Base-by-base conservation (phyloP, 2,888 invertebrate genomes). In the Taphrorychus bicolor region DNA sequence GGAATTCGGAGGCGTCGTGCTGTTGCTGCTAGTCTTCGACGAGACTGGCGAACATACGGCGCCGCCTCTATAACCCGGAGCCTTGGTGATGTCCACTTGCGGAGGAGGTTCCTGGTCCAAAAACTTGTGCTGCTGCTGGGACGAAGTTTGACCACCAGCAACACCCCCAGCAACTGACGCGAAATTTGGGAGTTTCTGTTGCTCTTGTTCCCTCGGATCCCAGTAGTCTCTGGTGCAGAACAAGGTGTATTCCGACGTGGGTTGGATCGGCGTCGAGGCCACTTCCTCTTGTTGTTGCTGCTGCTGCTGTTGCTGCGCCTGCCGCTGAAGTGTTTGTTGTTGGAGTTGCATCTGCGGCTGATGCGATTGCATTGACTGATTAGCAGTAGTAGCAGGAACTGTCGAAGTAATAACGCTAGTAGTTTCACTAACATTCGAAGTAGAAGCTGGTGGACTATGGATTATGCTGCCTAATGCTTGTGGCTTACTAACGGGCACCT, bases 61-160 rank as follows among this genome's bases (percentile, higher is more conserved):
- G 56, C 87, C 89, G 14, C 92, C 93, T 76, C 95, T 88, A 82
- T 95, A 96, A 0, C 95, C 95, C 0, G 95, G 95, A 66, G 95
- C 95, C 83, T 95, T 96, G 51, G 93, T 90, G 3, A 91, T 92
- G 83, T 95, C 95, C 70, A 90, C 94, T 84, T 90, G 84, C 78
- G 84, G 85, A 3, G 85, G 85, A 5, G 86, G 85, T 60, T 84
- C 84, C 66, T 83, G 84, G 69, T 86, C 86, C 58, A 86, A 84
- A 73, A 85, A 87, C 75, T 85, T 85, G 59, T 81, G 82, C 67
- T 73, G 82, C 67, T 73, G 75, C 52, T 65, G 69, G 48, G 67
- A 77, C 74, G 59, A 79, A 61, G 66, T 75, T 41, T 66, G 80
- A 22, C 18, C n/a, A n/a, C n/a, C 56, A 9, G 54, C 24, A 4